phyloP scores from a whole-genome alignment of 2,113 vertebrate genomes.

The Podarcis cretensis region DNA sequence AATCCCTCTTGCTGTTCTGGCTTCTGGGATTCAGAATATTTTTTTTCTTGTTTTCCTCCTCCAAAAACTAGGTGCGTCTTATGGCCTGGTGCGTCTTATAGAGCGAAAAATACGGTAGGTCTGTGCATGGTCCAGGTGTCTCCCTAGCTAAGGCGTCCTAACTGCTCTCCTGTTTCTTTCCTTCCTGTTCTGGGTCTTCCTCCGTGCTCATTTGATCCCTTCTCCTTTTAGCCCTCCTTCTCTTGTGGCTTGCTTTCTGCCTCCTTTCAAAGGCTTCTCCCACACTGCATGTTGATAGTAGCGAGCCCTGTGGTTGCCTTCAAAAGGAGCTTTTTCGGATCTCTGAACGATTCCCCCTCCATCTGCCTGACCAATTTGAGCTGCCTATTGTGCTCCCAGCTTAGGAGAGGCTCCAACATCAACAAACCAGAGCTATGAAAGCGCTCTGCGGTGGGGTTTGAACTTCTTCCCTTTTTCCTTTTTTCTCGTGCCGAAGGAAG shows the following conservation, averaged over 20 bases:
- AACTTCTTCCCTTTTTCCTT: not conserved
- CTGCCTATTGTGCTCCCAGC: constrained; percentile 47
- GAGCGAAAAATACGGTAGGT: too few relatives aligned
- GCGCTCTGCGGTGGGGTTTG: not conserved
- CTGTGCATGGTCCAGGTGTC: not conserved
- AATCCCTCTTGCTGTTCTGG: too few relatives aligned
- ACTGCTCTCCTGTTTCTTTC: not conserved
- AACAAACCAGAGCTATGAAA: constrained; percentile 45
- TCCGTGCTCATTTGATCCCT: not conserved
- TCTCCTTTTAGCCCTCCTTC: not conserved
- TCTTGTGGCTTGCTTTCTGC: not conserved
- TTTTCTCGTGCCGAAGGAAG: not conserved
- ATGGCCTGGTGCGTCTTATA: too few relatives aligned
- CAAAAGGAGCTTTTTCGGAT: not conserved
- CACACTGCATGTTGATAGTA: not conserved
- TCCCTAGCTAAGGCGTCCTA: not conserved
- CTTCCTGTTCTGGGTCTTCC: not conserved
- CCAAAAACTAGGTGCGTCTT: too few relatives aligned
- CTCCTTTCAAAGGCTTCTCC: not conserved
- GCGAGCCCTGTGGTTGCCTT: not conserved
- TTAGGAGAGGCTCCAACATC: constrained; percentile 49
- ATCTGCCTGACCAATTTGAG: rapidly evolving
- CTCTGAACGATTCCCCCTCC: not conserved
- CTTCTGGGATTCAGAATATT: too few relatives aligned
- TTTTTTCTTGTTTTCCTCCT: too few relatives aligned